These are phyloP conservation scores for Glomeris maerens DNA, from an alignment of 1,140 invertebrate genomes.

Conservation along the genomic window DNA sequence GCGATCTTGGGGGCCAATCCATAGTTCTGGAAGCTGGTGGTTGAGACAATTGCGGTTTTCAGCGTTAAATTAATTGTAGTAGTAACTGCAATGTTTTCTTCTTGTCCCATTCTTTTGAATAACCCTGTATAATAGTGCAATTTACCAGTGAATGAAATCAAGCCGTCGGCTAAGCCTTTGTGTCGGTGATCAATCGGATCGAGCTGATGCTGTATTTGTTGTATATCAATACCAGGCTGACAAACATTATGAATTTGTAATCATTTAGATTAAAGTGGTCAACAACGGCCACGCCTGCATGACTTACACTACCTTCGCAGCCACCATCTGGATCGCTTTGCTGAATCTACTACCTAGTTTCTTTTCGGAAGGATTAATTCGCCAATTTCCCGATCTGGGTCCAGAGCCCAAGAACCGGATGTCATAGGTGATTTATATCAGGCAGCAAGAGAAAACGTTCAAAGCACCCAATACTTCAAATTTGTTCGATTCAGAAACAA, in stretches of 20 bases:
- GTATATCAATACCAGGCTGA: conserved; percentile 45
- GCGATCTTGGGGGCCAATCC: too few relatives aligned
- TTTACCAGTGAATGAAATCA: conserved; percentile 77
- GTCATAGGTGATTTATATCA: conserved; percentile 99
- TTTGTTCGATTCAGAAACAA: conserved; percentile 90
- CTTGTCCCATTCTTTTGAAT: too few relatives aligned
- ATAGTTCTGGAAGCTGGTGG: too few relatives aligned
- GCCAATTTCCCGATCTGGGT: conserved; percentile 91
- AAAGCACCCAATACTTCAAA: conserved; percentile 94
- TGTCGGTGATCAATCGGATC: conserved; percentile 69
- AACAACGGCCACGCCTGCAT: conserved; percentile 83
- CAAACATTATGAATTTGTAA: conserved; percentile 94
- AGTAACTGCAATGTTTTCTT: too few relatives aligned
- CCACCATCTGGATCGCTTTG: conserved; percentile 96
- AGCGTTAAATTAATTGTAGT: too few relatives aligned
- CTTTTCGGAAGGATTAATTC: conserved; percentile 89
- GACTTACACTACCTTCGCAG: conserved; percentile 97
- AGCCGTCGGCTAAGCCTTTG: too few relatives aligned
- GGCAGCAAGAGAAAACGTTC: conserved; percentile 79
- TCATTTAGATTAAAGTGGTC: conserved; percentile 99
- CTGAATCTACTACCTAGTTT: conserved; percentile 98
- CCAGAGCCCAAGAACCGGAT: conserved; percentile 90
- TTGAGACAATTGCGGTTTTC: too few relatives aligned
- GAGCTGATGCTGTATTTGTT: conserved; percentile 42
- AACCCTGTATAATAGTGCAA: too few relatives aligned